phyloP scores from a whole-genome alignment of 2,113 vertebrate genomes.

The Telmatochromis sp. region DNA sequence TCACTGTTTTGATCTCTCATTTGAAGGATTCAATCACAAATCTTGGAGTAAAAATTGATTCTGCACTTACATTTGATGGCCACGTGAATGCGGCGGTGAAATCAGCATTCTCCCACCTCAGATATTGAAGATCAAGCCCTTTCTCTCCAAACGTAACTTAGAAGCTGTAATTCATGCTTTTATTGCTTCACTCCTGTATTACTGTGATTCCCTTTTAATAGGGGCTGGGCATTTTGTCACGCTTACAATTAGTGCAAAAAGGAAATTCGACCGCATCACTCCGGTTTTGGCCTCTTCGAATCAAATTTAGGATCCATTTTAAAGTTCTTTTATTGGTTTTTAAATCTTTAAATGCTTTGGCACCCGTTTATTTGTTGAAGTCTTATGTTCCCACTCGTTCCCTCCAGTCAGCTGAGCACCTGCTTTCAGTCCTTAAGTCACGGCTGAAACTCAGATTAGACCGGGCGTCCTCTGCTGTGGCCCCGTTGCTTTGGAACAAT shows the following conservation, averaged over 20 bases:
- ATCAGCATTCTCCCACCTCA: neutral
- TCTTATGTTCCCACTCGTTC: accelerated
- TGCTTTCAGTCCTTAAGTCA: accelerated
- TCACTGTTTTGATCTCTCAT: neutral
- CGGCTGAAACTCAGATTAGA: neutral
- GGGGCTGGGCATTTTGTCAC: neutral
- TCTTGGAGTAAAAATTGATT: neutral
- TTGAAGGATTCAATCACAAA: neutral
- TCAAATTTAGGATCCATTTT: neutral
- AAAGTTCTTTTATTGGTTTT: neutral
- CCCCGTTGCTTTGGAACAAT: neutral
- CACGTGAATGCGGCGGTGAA: accelerated
- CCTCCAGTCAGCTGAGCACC: neutral
- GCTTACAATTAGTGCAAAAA: neutral
- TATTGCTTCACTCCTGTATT: neutral
- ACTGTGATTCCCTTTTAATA: neutral
- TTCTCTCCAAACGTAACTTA: neutral
- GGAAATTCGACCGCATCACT: neutral
- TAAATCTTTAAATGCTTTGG: neutral
- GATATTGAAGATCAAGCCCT: neutral
- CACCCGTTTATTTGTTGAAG: neutral
- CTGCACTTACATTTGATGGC: neutral
- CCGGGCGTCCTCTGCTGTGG: neutral
- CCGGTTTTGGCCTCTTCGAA: neutral
- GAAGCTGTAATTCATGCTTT: neutral